A percentile compares a stretch with the other conserved stretches of the same genome.
phyloP scores from a whole-genome alignment of 2,113 vertebrate genomes.

The Cettia cetti region DNA sequence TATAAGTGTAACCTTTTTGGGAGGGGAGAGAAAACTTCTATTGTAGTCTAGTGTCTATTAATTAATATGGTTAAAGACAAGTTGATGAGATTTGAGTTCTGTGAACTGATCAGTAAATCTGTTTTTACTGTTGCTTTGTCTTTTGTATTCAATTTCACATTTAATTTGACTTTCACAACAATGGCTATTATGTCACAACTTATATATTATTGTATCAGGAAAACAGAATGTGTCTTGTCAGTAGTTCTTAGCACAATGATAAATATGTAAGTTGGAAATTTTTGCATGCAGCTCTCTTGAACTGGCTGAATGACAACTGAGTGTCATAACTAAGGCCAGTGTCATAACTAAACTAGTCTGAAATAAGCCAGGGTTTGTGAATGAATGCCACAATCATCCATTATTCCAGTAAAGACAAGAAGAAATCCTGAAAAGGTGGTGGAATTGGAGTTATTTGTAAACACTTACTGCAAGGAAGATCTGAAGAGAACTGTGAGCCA shows the following conservation, averaged over 20 bases:
- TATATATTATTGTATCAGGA: neutral
- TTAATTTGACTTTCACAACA: neutral
- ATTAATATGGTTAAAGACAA: neutral
- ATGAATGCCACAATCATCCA: neutral
- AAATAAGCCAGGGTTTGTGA: neutral
- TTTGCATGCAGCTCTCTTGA: neutral
- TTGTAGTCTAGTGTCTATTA: neutral
- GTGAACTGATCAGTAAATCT: neutral
- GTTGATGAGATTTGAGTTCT: neutral
- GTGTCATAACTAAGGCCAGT: neutral
- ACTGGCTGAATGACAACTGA: neutral
- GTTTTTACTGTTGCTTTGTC: neutral
- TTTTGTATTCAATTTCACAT: neutral
- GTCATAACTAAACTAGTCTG: neutral
- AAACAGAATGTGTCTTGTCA: neutral
- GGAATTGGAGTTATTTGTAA: neutral
- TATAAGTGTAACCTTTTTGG: fast-evolving
- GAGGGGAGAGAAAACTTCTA: neutral
- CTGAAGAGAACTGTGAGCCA: conserved; percentile 96
- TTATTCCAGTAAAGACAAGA: neutral
- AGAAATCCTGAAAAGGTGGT: neutral
- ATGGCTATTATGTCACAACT: neutral
- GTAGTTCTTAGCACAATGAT: neutral
- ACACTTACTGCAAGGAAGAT: conserved; percentile 97
- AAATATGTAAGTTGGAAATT: neutral